Evolutionary conservation across 1,140 invertebrate species (phyloP).

Genomic region (Drosophila serrata): DNA sequence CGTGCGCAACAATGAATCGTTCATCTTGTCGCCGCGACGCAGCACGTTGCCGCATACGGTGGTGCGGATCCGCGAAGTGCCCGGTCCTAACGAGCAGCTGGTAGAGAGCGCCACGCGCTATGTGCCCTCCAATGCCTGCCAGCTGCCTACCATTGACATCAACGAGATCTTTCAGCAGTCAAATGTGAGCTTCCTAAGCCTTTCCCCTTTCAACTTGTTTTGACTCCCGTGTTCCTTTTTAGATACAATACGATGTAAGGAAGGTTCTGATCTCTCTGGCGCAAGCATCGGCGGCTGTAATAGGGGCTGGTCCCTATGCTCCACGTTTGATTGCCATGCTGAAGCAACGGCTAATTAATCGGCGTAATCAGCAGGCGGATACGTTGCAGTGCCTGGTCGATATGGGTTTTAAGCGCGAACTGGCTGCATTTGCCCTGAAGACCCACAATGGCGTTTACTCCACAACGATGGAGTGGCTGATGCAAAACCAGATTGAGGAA

Average conservation of each 20-base stretch:
- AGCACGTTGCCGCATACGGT: constrained; percentile 56
- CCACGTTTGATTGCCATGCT: constrained; percentile 80
- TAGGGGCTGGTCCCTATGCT: constrained; percentile 81
- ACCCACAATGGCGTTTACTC: constrained; percentile 76
- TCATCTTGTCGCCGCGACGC: constrained; percentile 66
- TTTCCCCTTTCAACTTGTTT: not conserved
- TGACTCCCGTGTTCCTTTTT: not conserved
- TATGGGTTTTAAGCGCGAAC: constrained; percentile 79
- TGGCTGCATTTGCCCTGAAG: constrained; percentile 74
- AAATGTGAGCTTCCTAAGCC: constrained; percentile 58
- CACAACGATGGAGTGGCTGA: constrained; percentile 77
- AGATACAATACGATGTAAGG: constrained; percentile 84
- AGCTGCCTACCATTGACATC: constrained; percentile 76
- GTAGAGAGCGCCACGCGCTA: constrained; percentile 72
- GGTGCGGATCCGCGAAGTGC: constrained; percentile 60
- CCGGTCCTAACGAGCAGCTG: constrained; percentile 68
- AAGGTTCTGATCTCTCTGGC: constrained; percentile 83
- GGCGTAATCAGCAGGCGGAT: constrained; percentile 74
- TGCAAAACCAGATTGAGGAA: constrained; percentile 76
- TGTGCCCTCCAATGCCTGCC: constrained; percentile 36
- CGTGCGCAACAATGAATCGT: constrained; percentile 74
- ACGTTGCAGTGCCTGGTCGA: constrained; percentile 82
- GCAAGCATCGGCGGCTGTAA: constrained; percentile 76
- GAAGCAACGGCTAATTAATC: constrained; percentile 80
- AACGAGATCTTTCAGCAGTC: constrained; percentile 85